Evolutionary conservation across 2,797 vertebrate species (phyloP), one percentile per base, ranked within the genome.

Genomic region (Hoplostethus mediterraneus): DNA sequence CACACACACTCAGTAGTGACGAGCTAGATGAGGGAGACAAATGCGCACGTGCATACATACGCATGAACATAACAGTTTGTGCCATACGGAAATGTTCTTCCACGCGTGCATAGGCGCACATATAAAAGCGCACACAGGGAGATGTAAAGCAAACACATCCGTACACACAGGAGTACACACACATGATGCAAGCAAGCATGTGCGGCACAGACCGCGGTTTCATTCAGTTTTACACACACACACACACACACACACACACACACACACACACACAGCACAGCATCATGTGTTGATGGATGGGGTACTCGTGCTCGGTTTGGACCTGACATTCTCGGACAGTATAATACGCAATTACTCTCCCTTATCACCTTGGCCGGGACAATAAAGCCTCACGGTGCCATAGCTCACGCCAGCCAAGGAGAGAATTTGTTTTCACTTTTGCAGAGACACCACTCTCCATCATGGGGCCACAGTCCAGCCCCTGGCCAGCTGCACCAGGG

Each of bases 291-390:
- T 97, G 97, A 98, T 98, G 95, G 97, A 99, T 98, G 97, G 96
- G 96, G 96, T 95, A 94, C 96, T 96, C 95, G 94, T 95, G 95
- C 96, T 96, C 95, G 96, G 96, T 96, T 97, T 97, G 96, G 96
- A 97, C 96, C 96, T 97, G 97, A 99, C 98, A 97, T 96, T 98
- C 97, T 95, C 92, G 96, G 97, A 98, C 96, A 98, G 96, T 95
- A 98, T 98, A 98, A 99, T 98, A 98, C 96, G 97, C 97, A 97
- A 99, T 99, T 98, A 98, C 97, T 99, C 97, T 98, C 96, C 96
- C 97, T 99, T 98, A 99, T 99, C 97, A 99, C 97, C 97, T 98
- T 97, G 97, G 96, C 96, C 95, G 96, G 97, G 95, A 98, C 97
- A 97, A 98, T 98, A 98, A 99, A 98, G 96, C 96, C 96, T 96